Conservation (phyloP, 2,113 vertebrate genomes). For the Seriola dumerili region DNA sequence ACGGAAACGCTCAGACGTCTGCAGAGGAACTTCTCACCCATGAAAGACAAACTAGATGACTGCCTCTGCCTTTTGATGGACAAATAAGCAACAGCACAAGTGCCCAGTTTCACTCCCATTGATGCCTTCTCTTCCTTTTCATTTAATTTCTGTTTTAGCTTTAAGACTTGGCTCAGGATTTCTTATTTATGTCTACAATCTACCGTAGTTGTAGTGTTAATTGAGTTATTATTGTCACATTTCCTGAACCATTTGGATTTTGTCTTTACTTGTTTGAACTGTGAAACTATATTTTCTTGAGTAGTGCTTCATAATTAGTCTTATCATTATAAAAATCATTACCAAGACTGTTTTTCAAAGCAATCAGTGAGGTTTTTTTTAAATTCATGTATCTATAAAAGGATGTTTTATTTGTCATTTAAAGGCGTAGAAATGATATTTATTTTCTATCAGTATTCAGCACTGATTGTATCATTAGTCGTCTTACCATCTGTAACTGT, state of each 20-base stretch:
- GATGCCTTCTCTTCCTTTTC: slow-evolving; percentile 3
- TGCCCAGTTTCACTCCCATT: slow-evolving; percentile 7
- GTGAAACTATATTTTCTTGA: slow-evolving; percentile 22
- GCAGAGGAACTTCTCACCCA: slow-evolving; percentile 70
- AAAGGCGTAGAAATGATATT: slow-evolving; percentile 19
- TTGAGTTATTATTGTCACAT: slow-evolving; percentile 6
- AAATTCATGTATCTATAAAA: slow-evolving; percentile 19
- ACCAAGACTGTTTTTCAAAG: slow-evolving; percentile 12
- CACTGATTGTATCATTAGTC: slow-evolving; percentile 54
- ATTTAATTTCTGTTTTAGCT: slow-evolving; percentile 10
- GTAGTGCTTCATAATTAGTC: slow-evolving; percentile 41
- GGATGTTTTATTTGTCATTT: slow-evolving; percentile 54
- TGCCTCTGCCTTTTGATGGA: slow-evolving; percentile 55
- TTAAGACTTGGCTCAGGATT: not conserved
- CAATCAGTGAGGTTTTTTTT: slow-evolving; percentile 24
- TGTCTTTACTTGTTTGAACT: not conserved
- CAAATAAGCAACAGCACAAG: slow-evolving; percentile 58
- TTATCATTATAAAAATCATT: slow-evolving; percentile 37
- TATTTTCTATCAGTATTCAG: slow-evolving; percentile 48
- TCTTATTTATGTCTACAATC: not conserved
- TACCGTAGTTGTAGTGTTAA: not conserved
- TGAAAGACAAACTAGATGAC: slow-evolving; percentile 77
- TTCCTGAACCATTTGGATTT: not conserved
- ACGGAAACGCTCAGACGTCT: slow-evolving; percentile 56
- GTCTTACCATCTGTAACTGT: slow-evolving; percentile 95